Base-by-base conservation (phyloP, 1,140 invertebrate species). In the Rhopalosiphum maidis region DNA sequence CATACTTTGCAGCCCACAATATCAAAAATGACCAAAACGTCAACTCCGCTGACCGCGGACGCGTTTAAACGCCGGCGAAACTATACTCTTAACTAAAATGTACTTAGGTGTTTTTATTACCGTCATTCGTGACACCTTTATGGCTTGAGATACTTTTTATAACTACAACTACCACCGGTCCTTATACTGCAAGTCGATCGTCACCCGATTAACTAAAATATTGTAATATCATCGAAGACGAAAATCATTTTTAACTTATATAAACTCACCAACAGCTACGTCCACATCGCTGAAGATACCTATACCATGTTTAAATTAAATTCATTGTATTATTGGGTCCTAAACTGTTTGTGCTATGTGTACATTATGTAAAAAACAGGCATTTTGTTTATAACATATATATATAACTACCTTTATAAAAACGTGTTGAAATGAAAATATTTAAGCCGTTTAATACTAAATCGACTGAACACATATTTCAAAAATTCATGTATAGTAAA, bases 91-190 rank as follows among this genome's bases (percentile, higher is more conserved):
- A n/a, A 77, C 60, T 77, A n/a, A 77, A 68, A 30, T 68, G 55
- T 54, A 54, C 25, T 54, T 55, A 54, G 48, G 87, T 91, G 90
- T 91, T 93, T 93, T 93, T 93, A 93, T 93, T 86, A 54, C 91
- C 60, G n/a, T 55, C 3, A 82, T 41, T 55, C 91, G 23, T 54
- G 91, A 93, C 91, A 93, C 82, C 82, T 93, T 93, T 93, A 93
- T 25, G 48, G 41, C 82, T 93, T 15, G 46, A n/a, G 46, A 83
- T 55, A 92, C 90, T 88, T 88, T 23, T 88, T 88, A 88, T 35
- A 54, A 37, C 48, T 54, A 21, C 35, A 51, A 43, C 85, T 43
- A n/a, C 83, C 83, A 37, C 37, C 25, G 41, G 85, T 54, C 21
- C 48, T 51, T 9, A 7, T 22, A 51, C 60, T 68, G 15, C 43